Percentiles rank a stretch among this genome's conserved stretches.
Evolutionary conservation across 2,797 vertebrate genomes (phyloP).

Genomic region (Otolemur crassicaudatus): DNA sequence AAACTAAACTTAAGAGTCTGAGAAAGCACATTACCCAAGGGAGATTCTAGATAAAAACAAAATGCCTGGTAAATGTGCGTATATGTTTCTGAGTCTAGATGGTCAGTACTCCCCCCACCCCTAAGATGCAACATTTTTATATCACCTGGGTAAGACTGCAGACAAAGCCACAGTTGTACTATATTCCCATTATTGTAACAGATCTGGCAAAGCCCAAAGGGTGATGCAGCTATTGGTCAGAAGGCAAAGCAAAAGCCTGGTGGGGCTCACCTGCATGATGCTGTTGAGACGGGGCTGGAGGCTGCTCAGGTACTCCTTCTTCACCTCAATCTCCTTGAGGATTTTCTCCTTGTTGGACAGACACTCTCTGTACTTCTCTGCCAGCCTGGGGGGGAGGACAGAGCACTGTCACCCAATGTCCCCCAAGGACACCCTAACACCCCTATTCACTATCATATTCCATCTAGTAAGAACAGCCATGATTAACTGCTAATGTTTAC

Average conservation of each 20-base stretch:
- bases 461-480: not conserved
- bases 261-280: conserved; percentile 95
- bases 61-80: not conserved
- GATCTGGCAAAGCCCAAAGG: not conserved
- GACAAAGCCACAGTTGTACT: not conserved
- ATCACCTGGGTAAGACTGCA: not conserved
- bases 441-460: not conserved
- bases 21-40: not conserved
- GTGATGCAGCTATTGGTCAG: not conserved
- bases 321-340: conserved; percentile 97
- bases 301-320: conserved; percentile 97
- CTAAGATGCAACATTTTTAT: accelerated
- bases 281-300: conserved; percentile 97
- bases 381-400: conserved; percentile 89
- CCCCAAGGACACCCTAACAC: not conserved
- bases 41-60: not conserved
- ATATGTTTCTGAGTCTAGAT: not conserved
- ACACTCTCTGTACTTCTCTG: conserved; percentile 96
- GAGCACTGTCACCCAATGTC: not conserved
- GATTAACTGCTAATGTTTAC: not conserved
- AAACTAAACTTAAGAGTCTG: not conserved
- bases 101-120: not conserved
- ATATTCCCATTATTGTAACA: not conserved
- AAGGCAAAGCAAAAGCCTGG: not conserved
- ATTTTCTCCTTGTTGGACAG: conserved; percentile 96